Percentiles rank a stretch among this genome's conserved stretches.
Evolutionary conservation across 2,888 invertebrate species (phyloP).

Genomic region (Acanthoscelides obtectus): DNA sequence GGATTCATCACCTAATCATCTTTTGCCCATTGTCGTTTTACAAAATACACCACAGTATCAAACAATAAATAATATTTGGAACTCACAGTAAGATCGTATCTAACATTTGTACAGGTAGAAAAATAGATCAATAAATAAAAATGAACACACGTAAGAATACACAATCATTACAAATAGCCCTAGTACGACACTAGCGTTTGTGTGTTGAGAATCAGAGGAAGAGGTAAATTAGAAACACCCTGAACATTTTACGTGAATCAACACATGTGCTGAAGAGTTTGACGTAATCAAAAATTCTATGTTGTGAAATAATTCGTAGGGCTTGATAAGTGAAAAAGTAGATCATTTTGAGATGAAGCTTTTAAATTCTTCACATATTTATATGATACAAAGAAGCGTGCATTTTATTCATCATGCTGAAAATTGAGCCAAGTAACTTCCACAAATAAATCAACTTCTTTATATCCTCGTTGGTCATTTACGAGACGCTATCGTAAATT

Average conservation of each 20-base stretch:
- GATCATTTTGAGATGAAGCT: too few species aligned
- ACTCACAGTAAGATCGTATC: slow-evolving; percentile 1
- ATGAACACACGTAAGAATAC: slow-evolving; percentile 18
- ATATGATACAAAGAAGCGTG: too few species aligned
- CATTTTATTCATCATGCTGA: too few species aligned
- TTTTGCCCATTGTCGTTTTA: not conserved
- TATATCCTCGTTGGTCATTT: too few species aligned
- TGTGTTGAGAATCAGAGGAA: not conserved
- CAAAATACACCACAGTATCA: not conserved
- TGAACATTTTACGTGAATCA: not conserved
- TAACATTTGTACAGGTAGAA: slow-evolving; percentile 21
- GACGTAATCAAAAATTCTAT: slow-evolving; percentile 9
- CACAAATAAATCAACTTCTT: too few species aligned
- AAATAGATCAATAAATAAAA: slow-evolving; percentile 23
- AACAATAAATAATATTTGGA: slow-evolving; percentile 13
- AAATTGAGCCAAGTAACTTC: too few species aligned
- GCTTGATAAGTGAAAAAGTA: too few species aligned
- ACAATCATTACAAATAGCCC: not conserved
- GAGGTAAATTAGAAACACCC: not conserved
- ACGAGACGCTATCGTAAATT: too few species aligned
- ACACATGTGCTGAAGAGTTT: too few species aligned
- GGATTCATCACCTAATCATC: too few species aligned
- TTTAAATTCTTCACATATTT: too few species aligned
- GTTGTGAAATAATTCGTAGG: too few species aligned
- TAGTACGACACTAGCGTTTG: not conserved